phyloP scores from a whole-genome alignment of 2,888 invertebrate species.

The Tachystola acroxantha region DNA sequence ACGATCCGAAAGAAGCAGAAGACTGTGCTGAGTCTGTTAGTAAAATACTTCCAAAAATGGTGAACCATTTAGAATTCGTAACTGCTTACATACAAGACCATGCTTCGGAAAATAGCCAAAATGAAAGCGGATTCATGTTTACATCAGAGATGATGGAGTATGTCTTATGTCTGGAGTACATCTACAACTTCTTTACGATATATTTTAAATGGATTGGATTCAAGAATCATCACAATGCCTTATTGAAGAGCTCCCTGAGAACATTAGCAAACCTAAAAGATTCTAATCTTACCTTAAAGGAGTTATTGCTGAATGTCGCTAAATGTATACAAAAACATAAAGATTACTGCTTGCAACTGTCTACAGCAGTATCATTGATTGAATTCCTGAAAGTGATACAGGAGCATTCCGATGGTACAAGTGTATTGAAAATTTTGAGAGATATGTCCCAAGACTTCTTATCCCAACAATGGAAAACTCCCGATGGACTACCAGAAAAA shows the following conservation, averaged over 20 bases:
- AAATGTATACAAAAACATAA: slow-evolving; percentile 62
- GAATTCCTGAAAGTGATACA: slow-evolving; percentile 71
- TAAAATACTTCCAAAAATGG: slow-evolving; percentile 48
- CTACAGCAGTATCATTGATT: slow-evolving; percentile 74
- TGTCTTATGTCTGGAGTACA: slow-evolving; percentile 70
- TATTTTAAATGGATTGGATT: slow-evolving; percentile 83
- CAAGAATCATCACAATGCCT: slow-evolving; percentile 53
- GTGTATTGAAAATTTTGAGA: slow-evolving; percentile 59
- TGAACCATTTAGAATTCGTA: slow-evolving; percentile 44
- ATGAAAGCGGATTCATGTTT: slow-evolving; percentile 34
- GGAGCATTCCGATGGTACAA: slow-evolving; percentile 53
- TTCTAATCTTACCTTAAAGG: slow-evolving; percentile 46
- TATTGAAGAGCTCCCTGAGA: slow-evolving; percentile 56
- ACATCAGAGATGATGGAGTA: slow-evolving; percentile 39
- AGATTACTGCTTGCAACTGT: slow-evolving; percentile 72
- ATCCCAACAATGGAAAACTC: slow-evolving; percentile 82
- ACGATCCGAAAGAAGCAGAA: slow-evolving; percentile 51
- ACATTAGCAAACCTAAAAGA: slow-evolving; percentile 43
- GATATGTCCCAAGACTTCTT: slow-evolving; percentile 71
- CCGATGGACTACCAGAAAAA: slow-evolving; percentile 80
- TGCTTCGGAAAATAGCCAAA: slow-evolving; percentile 26
- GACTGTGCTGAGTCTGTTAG: slow-evolving; percentile 44
- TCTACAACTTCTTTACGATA: slow-evolving; percentile 75
- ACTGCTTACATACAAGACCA: slow-evolving; percentile 41
- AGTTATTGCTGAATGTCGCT: slow-evolving; percentile 48